Conservation (phyloP, 2,888 invertebrate genomes). For the Andrena fulva region DNA sequence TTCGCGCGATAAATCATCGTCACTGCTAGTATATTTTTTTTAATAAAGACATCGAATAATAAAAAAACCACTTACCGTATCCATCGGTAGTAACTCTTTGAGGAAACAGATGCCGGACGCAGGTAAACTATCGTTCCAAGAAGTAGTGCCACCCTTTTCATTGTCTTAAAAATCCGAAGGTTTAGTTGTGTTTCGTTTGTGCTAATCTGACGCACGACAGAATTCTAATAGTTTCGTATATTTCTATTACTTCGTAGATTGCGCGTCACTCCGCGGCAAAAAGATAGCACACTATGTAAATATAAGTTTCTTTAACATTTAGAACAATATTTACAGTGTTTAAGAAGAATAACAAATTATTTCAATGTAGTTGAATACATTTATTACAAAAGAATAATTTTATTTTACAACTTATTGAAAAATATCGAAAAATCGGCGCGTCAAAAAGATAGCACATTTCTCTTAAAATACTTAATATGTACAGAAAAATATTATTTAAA, state of each 20-base stretch:
- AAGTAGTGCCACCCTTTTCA: constrained; percentile 25
- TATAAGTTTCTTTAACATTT: too few relatives aligned
- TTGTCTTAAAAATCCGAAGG: constrained; percentile 3
- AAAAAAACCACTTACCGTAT: constrained; percentile 26
- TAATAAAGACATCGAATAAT: constrained; percentile 51
- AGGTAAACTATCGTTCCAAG: constrained; percentile 41
- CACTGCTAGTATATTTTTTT: constrained; percentile 62
- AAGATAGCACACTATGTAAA: too few relatives aligned
- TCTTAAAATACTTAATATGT: too few relatives aligned
- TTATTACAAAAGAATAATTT: too few relatives aligned
- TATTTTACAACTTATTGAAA: too few relatives aligned
- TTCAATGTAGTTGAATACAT: too few relatives aligned
- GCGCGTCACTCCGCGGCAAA: too few relatives aligned
- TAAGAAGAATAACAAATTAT: too few relatives aligned
- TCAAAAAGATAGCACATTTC: too few relatives aligned
- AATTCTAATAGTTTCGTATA: constrained; percentile 23
- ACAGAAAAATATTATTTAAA: too few relatives aligned
- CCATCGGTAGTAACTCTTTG: constrained; percentile 18
- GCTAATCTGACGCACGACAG: neutral
- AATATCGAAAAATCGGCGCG: too few relatives aligned
- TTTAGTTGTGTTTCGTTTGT: neutral
- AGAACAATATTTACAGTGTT: too few relatives aligned
- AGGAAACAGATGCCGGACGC: constrained; percentile 8
- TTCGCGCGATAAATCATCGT: constrained; percentile 37
- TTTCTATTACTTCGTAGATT: neutral